Conservation (phyloP, 2,888 invertebrate genomes). For the Eucera pruinosa region DNA sequence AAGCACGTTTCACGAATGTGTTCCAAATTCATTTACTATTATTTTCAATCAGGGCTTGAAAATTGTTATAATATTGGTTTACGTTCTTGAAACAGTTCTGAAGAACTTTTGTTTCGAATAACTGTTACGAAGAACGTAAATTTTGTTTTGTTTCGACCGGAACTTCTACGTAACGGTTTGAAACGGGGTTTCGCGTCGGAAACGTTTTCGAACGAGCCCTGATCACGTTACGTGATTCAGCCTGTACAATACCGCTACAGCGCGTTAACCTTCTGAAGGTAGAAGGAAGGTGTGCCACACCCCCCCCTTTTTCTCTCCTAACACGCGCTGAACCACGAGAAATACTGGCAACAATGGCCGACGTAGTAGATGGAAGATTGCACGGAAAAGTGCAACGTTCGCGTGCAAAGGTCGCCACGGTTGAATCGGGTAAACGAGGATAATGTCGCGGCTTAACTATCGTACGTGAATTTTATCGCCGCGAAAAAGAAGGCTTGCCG, state of each 20-base stretch:
- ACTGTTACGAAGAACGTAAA: no score
- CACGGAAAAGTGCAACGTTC: constrained; percentile 70
- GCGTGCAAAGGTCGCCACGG: constrained; percentile 68
- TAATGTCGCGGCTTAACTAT: constrained; percentile 54
- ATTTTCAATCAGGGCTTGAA: no score
- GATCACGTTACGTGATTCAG: no score
- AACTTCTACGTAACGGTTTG: no score
- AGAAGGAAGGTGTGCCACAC: constrained; percentile 77
- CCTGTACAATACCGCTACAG: constrained; percentile 56
- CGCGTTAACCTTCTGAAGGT: constrained; percentile 79
- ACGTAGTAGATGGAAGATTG: constrained; percentile 72
- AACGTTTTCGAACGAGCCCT: no score
- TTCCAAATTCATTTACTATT: no score
- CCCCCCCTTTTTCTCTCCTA: constrained; percentile 50
- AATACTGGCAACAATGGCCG: constrained; percentile 65
- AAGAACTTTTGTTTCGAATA: no score
- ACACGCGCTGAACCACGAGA: constrained; percentile 30
- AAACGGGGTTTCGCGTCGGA: no score
- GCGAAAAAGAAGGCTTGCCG: constrained; percentile 11
- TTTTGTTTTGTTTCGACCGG: no score
- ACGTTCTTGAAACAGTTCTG: no score
- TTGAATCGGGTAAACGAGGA: constrained; percentile 64
- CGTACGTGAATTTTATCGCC: constrained; percentile 38
- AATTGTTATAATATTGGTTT: no score
- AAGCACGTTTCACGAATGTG: no score